phyloP scores from a whole-genome alignment of 1,140 invertebrate species.

The Drosophila auraria region DNA sequence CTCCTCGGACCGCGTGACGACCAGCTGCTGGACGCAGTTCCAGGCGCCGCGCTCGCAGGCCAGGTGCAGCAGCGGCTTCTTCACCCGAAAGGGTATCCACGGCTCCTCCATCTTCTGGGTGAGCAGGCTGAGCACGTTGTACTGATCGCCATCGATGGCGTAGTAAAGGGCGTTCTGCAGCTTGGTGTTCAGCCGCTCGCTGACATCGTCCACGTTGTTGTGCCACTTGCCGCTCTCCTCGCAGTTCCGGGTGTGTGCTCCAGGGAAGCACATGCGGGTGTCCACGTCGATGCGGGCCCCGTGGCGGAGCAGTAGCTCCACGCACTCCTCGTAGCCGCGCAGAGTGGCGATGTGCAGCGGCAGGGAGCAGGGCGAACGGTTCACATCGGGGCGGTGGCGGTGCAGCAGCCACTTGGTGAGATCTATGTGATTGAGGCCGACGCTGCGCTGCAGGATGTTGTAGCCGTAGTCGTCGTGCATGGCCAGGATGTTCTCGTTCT shows the following conservation, averaged over 20 bases:
- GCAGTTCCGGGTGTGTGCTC: constrained; percentile 89
- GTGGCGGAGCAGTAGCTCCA: constrained; percentile 86
- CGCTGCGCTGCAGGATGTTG: constrained; percentile 90
- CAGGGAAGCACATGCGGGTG: constrained; percentile 89
- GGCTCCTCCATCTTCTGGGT: constrained; percentile 89
- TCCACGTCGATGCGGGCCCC: constrained; percentile 87
- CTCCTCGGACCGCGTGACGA: constrained; percentile 89
- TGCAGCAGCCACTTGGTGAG: constrained; percentile 89
- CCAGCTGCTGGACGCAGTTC: constrained; percentile 89
- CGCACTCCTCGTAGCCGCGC: constrained; percentile 88
- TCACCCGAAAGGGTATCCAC: constrained; percentile 87
- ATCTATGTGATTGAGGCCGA: constrained; percentile 90
- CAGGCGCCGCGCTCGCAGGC: constrained; percentile 90
- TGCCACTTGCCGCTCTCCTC: constrained; percentile 88
- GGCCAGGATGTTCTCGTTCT: constrained; percentile 81
- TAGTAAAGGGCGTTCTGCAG: constrained; percentile 90
- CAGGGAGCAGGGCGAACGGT: constrained; percentile 89
- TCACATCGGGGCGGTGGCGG: constrained; percentile 88
- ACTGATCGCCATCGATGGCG: constrained; percentile 90
- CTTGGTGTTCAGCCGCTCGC: constrained; percentile 86
- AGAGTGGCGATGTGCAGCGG: constrained; percentile 91
- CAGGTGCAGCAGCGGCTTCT: constrained; percentile 88
- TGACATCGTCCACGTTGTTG: constrained; percentile 79
- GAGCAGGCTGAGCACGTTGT: constrained; percentile 88
- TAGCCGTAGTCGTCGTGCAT: constrained; percentile 90